phyloP scores from a whole-genome alignment of 2,113 vertebrate genomes.

The Vidua macroura region DNA sequence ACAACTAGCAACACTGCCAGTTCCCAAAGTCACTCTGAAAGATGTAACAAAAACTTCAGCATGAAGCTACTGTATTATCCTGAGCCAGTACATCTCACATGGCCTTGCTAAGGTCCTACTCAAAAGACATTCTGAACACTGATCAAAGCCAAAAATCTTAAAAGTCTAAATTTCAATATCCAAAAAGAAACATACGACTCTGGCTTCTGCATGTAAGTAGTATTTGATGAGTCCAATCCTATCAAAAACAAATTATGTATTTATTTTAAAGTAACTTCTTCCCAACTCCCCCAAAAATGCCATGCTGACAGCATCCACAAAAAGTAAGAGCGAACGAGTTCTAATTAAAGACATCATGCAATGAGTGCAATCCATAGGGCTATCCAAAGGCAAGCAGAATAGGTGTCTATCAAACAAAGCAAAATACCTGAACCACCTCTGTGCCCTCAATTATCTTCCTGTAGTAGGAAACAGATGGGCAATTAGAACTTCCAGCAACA shows the following conservation, averaged over 20 bases:
- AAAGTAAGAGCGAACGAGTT: neutral
- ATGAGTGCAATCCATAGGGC: neutral
- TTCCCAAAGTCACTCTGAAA: neutral
- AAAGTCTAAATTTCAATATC: neutral
- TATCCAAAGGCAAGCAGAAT: neutral
- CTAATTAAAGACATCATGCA: neutral
- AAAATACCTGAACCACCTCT: conserved; percentile 91
- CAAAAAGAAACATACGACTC: neutral
- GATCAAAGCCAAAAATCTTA: neutral
- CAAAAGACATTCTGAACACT: neutral
- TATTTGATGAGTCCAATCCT: neutral
- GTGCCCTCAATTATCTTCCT: conserved; percentile 97
- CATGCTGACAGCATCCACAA: neutral
- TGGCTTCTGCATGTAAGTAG: neutral
- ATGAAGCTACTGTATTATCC: neutral
- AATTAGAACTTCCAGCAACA: conserved; percentile 86
- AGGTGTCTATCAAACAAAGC: neutral
- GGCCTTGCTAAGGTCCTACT: neutral
- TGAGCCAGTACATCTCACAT: neutral
- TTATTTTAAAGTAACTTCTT: neutral
- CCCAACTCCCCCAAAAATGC: neutral
- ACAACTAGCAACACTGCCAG: neutral
- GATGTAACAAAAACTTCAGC: neutral
- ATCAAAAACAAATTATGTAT: neutral
- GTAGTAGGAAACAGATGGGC: conserved; percentile 92